phyloP scores from a whole-genome alignment of 2,888 invertebrate species.

The Drosophila crucigera region DNA sequence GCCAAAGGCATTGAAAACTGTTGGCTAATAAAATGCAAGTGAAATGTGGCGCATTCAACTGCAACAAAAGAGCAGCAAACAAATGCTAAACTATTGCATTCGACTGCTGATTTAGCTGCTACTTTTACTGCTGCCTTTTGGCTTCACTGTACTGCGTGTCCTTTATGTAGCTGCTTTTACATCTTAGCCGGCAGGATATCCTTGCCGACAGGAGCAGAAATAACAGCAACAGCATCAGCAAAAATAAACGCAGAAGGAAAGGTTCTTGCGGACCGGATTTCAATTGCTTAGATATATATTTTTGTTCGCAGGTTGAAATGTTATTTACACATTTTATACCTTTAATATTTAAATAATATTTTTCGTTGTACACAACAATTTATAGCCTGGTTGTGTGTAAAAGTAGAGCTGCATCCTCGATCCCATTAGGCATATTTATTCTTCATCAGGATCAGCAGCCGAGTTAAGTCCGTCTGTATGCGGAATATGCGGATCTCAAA shows the following conservation, averaged over 20 bases:
- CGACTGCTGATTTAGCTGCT: conserved; percentile 27
- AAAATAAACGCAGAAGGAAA: conserved; percentile 23
- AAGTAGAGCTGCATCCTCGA: not conserved
- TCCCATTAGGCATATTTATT: not conserved
- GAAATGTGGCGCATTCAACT: conserved; percentile 76
- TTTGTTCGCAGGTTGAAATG: not conserved
- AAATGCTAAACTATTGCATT: conserved; percentile 70
- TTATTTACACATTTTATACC: not conserved
- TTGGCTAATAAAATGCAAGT: conserved; percentile 75
- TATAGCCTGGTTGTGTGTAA: not conserved
- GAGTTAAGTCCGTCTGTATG: too few species aligned
- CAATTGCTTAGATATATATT: not conserved
- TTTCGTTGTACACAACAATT: not conserved
- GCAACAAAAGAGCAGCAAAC: conserved; percentile 71
- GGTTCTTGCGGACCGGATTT: not conserved
- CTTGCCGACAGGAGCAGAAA: conserved; percentile 35
- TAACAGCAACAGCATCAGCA: not conserved
- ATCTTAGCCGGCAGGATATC: conserved; percentile 58
- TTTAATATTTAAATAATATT: not conserved
- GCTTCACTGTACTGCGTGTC: conserved; percentile 25
- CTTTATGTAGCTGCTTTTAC: conserved; percentile 44
- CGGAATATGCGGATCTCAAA: too few species aligned
- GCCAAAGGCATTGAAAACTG: conserved; percentile 46
- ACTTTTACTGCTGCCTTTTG: conserved; percentile 21
- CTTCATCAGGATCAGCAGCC: too few species aligned